Conservation (phyloP, 2,113 vertebrate species). For the Edolisoma coerulescens region DNA sequence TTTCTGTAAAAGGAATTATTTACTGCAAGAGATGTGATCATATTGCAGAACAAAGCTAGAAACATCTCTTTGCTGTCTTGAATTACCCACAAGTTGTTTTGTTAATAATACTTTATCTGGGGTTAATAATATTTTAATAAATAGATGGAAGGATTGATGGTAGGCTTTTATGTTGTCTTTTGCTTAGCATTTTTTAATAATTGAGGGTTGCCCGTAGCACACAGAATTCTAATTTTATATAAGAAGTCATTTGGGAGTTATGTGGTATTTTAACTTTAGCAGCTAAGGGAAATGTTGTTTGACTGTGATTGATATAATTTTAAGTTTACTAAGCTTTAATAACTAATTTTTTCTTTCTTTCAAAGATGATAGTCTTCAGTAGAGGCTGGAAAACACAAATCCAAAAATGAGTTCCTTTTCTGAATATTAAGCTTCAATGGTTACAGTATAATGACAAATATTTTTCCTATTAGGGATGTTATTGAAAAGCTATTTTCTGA, state of each 20-base stretch:
- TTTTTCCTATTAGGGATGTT: constrained; percentile 79
- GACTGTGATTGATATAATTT: not conserved
- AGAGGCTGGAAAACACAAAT: not conserved
- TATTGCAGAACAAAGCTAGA: not conserved
- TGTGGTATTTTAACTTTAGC: not conserved
- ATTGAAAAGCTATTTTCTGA: constrained; percentile 87
- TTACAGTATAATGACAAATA: not conserved
- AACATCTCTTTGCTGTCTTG: not conserved
- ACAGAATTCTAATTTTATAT: not conserved
- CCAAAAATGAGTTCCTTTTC: not conserved
- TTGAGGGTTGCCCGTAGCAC: not conserved
- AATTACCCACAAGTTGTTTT: not conserved
- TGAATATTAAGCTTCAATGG: not conserved
- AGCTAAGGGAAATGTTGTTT: not conserved
- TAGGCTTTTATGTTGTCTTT: not conserved
- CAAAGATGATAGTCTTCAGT: not conserved
- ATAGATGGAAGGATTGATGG: not conserved
- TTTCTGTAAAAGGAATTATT: not conserved
- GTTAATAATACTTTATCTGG: not conserved
- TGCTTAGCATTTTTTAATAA: not conserved
- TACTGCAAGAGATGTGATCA: not conserved
- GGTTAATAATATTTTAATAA: not conserved
- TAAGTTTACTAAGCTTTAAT: not conserved
- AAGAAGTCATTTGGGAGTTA: not conserved
- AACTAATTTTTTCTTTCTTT: not conserved